Evolutionary conservation across 2,113 vertebrate genomes (phyloP).

Genomic region (Archocentrus centrarchus): DNA sequence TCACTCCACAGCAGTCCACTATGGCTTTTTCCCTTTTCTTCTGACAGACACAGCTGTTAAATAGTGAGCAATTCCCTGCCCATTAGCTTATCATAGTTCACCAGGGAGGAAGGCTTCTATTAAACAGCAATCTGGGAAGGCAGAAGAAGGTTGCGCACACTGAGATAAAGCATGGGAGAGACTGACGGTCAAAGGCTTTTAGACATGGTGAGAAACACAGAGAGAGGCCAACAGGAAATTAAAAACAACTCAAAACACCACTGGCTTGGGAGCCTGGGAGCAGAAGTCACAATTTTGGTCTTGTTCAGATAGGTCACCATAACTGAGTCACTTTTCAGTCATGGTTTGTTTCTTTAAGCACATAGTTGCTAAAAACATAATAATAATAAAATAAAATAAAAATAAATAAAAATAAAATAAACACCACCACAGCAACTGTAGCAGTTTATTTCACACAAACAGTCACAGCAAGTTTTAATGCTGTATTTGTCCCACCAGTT

Average conservation of each 20-base stretch:
- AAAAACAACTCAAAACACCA: constrained; percentile 48
- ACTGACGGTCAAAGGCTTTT: constrained; percentile 48
- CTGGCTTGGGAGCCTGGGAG: constrained; percentile 28
- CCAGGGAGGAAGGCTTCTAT: constrained; percentile 72
- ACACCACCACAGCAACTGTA: neutral
- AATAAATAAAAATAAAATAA: neutral
- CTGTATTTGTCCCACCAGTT: constrained; percentile 3
- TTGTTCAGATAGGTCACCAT: neutral
- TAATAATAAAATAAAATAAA: neutral
- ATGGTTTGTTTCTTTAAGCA: neutral
- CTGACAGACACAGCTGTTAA: constrained; percentile 46
- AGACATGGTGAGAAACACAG: constrained; percentile 58
- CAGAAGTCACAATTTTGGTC: neutral
- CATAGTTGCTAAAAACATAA: neutral
- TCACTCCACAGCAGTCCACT: neutral
- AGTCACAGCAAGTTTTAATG: neutral
- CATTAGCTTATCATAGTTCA: constrained; percentile 74
- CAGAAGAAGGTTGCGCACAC: constrained; percentile 49
- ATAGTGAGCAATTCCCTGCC: constrained; percentile 59
- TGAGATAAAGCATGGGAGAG: constrained; percentile 53
- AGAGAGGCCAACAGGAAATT: constrained; percentile 60
- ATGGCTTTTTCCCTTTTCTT: constrained; percentile 22
- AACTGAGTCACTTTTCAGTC: neutral
- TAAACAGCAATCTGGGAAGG: constrained; percentile 62
- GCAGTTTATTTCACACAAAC: neutral